Percentiles rank a stretch among this genome's conserved stretches.
Conservation (phyloP, 1,140 invertebrate species). For the Drosophila pruinosa region DNA sequence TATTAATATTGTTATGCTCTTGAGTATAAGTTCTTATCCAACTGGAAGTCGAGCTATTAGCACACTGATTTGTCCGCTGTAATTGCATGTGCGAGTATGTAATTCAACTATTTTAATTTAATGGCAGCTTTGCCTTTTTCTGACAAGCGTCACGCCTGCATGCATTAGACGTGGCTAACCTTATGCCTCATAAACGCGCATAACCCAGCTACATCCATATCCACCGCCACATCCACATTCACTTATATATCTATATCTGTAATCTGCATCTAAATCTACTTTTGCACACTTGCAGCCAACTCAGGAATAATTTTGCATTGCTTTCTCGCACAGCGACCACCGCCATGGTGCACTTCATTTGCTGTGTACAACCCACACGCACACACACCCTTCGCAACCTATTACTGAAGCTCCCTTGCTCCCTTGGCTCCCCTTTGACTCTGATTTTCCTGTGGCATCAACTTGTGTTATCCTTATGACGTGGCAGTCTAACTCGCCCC, state of each 20-base stretch:
- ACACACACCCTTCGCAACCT: background rate
- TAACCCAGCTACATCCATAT: slow-evolving; percentile 9
- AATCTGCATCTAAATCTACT: slow-evolving; percentile 27
- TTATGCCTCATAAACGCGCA: slow-evolving; percentile 25
- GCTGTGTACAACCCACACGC: slow-evolving; percentile 32
- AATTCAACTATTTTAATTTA: slow-evolving; percentile 19
- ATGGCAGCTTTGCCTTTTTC: slow-evolving; percentile 15
- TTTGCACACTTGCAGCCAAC: slow-evolving; percentile 28
- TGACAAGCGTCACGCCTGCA: slow-evolving; percentile 24
- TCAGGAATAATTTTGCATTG: slow-evolving; percentile 51
- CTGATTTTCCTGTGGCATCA: slow-evolving; percentile 16
- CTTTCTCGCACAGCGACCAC: slow-evolving; percentile 31
- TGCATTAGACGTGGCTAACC: slow-evolving; percentile 20
- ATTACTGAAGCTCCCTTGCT: background rate
- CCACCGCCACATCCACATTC: background rate
- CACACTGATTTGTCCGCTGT: background rate
- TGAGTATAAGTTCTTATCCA: background rate
- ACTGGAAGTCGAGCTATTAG: background rate
- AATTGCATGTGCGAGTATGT: background rate
- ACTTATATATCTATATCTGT: slow-evolving; percentile 21
- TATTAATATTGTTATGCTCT: background rate
- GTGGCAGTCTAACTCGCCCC: background rate
- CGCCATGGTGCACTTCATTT: slow-evolving; percentile 54
- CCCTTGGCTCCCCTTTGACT: background rate
- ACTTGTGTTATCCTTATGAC: slow-evolving; percentile 17